These are phyloP conservation scores for Drosophila quinaria DNA, from an alignment of 2,888 invertebrate species.

Conservation along the genomic window DNA sequence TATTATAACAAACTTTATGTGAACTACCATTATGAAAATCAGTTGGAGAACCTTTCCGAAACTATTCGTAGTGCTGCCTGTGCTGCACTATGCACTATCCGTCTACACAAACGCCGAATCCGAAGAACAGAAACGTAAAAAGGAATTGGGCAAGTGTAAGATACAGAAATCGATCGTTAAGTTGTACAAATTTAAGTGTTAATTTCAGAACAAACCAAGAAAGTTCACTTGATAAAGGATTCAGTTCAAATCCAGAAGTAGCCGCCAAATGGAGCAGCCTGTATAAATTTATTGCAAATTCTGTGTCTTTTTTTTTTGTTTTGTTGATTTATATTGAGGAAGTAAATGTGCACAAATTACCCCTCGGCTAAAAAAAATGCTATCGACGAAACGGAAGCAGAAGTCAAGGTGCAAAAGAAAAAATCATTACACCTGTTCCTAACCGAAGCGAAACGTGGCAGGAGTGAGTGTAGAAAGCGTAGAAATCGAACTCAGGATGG, in stretches of 20 bases:
- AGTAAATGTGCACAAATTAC: slow-evolving; percentile 70
- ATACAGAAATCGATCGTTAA: too few species aligned
- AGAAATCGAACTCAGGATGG: slow-evolving; percentile 57
- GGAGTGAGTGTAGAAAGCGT: slow-evolving; percentile 66
- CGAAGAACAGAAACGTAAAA: slow-evolving; percentile 36
- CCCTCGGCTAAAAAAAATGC: slow-evolving; percentile 43
- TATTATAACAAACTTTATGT: background rate
- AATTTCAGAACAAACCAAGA: slow-evolving; percentile 25
- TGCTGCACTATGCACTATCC: slow-evolving; percentile 49
- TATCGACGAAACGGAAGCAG: slow-evolving; percentile 72
- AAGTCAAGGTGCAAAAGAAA: slow-evolving; percentile 80
- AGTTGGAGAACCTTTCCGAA: slow-evolving; percentile 60
- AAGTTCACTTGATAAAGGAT: slow-evolving; percentile 17
- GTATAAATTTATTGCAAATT: slow-evolving; percentile 36
- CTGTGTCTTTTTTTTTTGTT: background rate
- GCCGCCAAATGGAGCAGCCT: slow-evolving; percentile 47
- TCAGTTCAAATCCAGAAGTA: slow-evolving; percentile 1
- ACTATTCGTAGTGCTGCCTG: slow-evolving; percentile 56
- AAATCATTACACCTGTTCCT: slow-evolving; percentile 81
- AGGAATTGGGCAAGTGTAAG: slow-evolving; percentile 35
- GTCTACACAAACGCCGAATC: slow-evolving; percentile 40
- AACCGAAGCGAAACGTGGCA: slow-evolving; percentile 12
- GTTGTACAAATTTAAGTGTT: too few species aligned
- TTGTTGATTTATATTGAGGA: slow-evolving; percentile 40
- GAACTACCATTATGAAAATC: slow-evolving; percentile 39